Evolutionary conservation across 2,113 vertebrate genomes (phyloP), one percentile per base, ranked within the genome.

Genomic region (Boleophthalmus pectinirostris): DNA sequence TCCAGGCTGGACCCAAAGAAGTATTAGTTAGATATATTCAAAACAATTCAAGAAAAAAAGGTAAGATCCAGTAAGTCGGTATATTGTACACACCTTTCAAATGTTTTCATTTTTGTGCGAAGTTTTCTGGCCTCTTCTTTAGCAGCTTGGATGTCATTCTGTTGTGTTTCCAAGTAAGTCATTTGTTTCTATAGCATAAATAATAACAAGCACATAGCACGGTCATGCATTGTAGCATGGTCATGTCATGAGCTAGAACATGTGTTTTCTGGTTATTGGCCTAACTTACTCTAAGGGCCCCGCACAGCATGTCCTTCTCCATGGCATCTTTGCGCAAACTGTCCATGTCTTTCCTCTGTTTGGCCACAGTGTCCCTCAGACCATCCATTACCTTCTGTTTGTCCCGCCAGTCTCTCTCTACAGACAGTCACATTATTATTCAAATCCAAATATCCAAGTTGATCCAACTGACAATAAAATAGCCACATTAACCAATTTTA

Each of bases 161-260:
- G 94, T 74, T 97, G 95, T 54, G 92, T 94, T 88, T 99, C 96
- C 83, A 99, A 79, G 82, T 93, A 98, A 56, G 91, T 93, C 95
- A 99, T 96, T 92, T 99, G 97, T 92, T 97, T 97, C 98, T 99
- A 82, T 84, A 25, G 12, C 13, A 25, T 49, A 82, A 74, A 25
- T 2, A 29, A 24, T 15, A 61, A 16, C 8, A 60, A 35, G 9
- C 15, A n/a, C n/a, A n/a, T n/a, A n/a, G n/a, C n/a, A n/a, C n/a
- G n/a, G n/a, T n/a, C n/a, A n/a, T n/a, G n/a, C n/a, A 61, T 9
- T 9, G 15, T 9, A 33, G 25, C 14, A 25, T 33, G 25, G 5
- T 10, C 25, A 61, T 33, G 57, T 14, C 13, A 15, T 60, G 8
- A 56, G 18, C 16, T 20, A 15, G 20, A 51, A 51, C 49, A 51